Evolutionary conservation across 2,797 vertebrate species (phyloP).

Genomic region (Cottoperca gobio): DNA sequence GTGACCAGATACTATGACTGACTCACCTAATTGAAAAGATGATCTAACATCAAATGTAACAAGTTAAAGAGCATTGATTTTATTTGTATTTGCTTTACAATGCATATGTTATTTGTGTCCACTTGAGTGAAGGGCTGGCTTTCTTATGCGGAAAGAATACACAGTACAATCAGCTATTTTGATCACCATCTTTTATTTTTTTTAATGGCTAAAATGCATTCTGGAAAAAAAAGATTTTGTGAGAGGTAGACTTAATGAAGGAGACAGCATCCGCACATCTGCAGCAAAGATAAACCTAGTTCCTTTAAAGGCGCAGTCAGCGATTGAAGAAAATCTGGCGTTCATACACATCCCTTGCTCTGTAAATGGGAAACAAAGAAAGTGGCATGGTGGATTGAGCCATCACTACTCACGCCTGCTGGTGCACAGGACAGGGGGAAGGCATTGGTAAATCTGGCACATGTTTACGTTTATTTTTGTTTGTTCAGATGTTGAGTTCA

Average conservation of each 20-base stretch:
- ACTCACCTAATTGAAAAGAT: neutral
- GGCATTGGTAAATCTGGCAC: too few relatives aligned
- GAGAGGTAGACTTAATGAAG: conserved; percentile 27
- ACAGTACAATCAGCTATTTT: neutral
- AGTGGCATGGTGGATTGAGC: too few relatives aligned
- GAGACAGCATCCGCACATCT: conserved; percentile 19
- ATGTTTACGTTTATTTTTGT: too few relatives aligned
- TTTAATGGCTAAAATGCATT: conserved; percentile 2
- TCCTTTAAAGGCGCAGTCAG: neutral
- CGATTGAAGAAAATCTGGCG: too few relatives aligned
- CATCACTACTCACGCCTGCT: too few relatives aligned
- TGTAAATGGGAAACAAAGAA: neutral
- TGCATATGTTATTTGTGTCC: neutral
- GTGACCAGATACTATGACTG: neutral
- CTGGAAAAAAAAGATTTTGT: neutral
- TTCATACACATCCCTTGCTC: too few relatives aligned
- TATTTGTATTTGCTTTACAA: conserved; percentile 22
- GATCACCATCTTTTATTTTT: neutral
- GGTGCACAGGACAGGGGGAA: too few relatives aligned
- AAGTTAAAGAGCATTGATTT: neutral
- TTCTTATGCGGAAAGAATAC: conserved; percentile 4
- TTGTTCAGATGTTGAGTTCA: too few relatives aligned
- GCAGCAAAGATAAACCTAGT: conserved; percentile 9
- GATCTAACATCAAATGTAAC: neutral
- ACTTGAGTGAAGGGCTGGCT: neutral